phyloP scores from a whole-genome alignment of 2,113 vertebrate genomes.

The Glaucidium brasilianum region DNA sequence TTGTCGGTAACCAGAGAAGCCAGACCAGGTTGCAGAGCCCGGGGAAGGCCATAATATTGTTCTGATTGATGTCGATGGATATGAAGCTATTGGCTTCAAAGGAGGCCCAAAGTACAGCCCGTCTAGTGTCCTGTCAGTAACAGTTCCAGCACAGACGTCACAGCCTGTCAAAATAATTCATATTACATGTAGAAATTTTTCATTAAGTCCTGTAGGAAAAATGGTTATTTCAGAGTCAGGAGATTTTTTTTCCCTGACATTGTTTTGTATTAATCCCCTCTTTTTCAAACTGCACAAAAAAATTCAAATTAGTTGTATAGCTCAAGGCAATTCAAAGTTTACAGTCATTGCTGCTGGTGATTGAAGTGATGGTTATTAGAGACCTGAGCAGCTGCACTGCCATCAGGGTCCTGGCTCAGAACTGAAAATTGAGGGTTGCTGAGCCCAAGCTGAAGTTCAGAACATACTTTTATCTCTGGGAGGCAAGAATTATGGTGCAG shows the following conservation, averaged over 20 bases:
- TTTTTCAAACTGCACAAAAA: neutral
- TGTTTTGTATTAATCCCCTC: neutral
- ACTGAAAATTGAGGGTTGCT: neutral
- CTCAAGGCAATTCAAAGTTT: slow-evolving; percentile 25
- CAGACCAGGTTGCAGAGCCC: neutral
- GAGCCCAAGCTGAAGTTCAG: slow-evolving; percentile 21
- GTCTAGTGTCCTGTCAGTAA: neutral
- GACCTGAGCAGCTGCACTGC: slow-evolving; percentile 31
- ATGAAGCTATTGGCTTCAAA: neutral
- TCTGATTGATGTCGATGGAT: neutral
- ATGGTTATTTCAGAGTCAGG: neutral
- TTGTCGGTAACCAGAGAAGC: neutral
- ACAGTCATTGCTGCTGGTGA: neutral
- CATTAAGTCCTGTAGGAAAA: neutral
- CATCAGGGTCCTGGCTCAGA: slow-evolving; percentile 12
- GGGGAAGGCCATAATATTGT: neutral
- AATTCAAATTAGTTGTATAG: neutral
- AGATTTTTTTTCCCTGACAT: neutral
- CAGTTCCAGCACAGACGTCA: neutral
- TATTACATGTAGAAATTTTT: neutral
- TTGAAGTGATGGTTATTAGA: slow-evolving; percentile 31
- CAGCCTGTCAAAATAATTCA: slow-evolving; percentile 32
- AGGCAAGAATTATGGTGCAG: neutral
- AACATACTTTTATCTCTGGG: neutral
- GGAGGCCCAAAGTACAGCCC: neutral